Base-by-base conservation (phyloP, 2,113 vertebrate genomes). In the Brachyhypopomus occidentalis region DNA sequence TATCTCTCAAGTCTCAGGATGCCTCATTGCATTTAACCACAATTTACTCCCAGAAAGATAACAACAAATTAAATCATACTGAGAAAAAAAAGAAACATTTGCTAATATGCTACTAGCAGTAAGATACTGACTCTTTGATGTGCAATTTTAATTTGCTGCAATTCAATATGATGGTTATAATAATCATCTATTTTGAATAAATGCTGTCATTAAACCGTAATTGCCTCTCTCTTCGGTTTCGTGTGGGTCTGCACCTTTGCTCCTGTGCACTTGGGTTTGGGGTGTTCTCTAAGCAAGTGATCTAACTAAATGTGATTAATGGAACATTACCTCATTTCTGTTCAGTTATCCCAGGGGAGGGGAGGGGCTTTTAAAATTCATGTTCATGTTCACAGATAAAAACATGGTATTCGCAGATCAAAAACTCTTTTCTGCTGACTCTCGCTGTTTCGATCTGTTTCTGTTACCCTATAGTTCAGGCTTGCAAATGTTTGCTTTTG, bases 301-400 rank as follows among this genome's bases (percentile, higher is more conserved):
- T 80, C 83, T 80, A 78, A 82, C 83, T 87, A 84, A 84, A 87
- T 83, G 72, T 87, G 83, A 87, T 84, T 87, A 84, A 87, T 83
- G 60, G 78, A 77, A 80, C 75, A 73, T 63, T 85, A 76, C 72
- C 83, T 77, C 30, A 9, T 71, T 80, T 77, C 48, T 41, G 81
- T 41, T 64, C 77, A 66, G 80, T 70, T 79, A 45, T 66, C 59
- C 9, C 62, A 19, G 81, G 72, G 48, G 81, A 77, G 66, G 74
- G 56, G 71, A 75, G 56, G 16, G n/a, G 74, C 69, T 52, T 70
- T 80, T 82, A 4, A 4, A 55, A 67, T 72, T 64, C 41, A 41
- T 7, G 5, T 41, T 41, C 41, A 69, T 27, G 58, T 71, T 64
- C 60, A 78, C 14, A n/a, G 67, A 36, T 27, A 27, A 7, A 7